phyloP scores from a whole-genome alignment of 1,140 invertebrate genomes.

The Caerostris extrusa region DNA sequence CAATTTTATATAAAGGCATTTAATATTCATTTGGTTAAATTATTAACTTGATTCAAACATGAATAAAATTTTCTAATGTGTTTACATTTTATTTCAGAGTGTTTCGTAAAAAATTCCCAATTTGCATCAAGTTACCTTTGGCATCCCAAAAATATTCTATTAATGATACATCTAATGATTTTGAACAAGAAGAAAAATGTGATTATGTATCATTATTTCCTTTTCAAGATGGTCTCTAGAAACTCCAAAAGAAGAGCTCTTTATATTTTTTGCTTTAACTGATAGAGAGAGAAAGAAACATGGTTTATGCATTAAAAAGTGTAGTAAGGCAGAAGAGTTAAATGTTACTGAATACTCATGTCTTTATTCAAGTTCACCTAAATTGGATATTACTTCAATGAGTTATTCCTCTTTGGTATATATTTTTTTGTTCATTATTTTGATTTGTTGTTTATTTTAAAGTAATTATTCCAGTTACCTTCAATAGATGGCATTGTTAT shows the following conservation, averaged over 20 bases:
- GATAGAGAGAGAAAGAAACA: slow-evolving; percentile 93
- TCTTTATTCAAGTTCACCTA: slow-evolving; percentile 74
- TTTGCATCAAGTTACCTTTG: slow-evolving; percentile 85
- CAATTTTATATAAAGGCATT: too few species aligned
- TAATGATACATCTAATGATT: neutral
- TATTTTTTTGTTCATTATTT: neutral
- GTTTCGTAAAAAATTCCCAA: slow-evolving; percentile 96
- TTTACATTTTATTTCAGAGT: slow-evolving; percentile 80
- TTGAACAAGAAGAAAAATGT: neutral
- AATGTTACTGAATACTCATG: neutral
- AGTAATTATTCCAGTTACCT: too few species aligned
- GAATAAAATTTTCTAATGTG: neutral
- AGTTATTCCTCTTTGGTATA: slow-evolving; percentile 55
- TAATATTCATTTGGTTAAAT: too few species aligned
- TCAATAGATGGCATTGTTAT: too few species aligned
- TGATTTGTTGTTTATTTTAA: neutral
- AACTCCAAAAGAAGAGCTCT: slow-evolving; percentile 81
- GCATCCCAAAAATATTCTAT: neutral
- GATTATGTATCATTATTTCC: slow-evolving; percentile 50
- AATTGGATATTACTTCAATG: slow-evolving; percentile 72
- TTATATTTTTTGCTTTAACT: slow-evolving; percentile 90
- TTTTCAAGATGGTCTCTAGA: slow-evolving; percentile 50
- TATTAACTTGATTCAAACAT: too few species aligned
- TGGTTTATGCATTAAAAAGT: slow-evolving; percentile 86
- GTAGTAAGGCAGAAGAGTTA: slow-evolving; percentile 79